These are phyloP conservation scores for Pentalonia nigronervosa DNA, from an alignment of 1,140 invertebrate genomes.

Conservation along the genomic window DNA sequence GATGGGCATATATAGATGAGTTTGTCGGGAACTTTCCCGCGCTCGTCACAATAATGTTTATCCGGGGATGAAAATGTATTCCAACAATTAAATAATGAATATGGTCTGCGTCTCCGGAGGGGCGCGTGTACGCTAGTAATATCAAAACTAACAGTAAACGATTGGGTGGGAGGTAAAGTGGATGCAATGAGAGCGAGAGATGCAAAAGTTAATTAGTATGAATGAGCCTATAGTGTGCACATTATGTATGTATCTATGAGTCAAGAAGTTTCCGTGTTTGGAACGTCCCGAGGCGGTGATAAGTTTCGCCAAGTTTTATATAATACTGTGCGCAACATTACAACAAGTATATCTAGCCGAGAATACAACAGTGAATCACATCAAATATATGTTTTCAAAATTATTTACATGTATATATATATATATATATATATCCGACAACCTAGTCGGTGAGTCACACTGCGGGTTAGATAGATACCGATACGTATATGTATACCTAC, in stretches of 20 bases:
- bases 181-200: not conserved
- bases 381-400: not conserved
- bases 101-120: not conserved
- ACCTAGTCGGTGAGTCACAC: too few species aligned
- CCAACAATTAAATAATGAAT: conserved; percentile 12
- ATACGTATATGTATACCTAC: not conserved
- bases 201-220: conserved; percentile 41
- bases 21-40: not conserved
- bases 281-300: conserved; percentile 20
- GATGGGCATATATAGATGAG: not conserved
- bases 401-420: not conserved
- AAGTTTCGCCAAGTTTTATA: conserved; percentile 47
- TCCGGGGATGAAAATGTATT: not conserved
- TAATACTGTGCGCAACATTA: not conserved
- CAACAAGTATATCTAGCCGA: not conserved
- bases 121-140: not conserved
- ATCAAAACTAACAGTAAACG: not conserved
- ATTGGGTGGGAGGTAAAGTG: not conserved
- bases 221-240: not conserved
- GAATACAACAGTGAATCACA: conserved; percentile 3
- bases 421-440: not conserved
- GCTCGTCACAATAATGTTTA: not conserved
- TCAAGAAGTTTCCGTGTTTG: conserved; percentile 36
- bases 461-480: not conserved
- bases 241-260: not conserved